phyloP scores from a whole-genome alignment of 1,140 invertebrate genomes.

The Gyrodactylus bullatarudis region DNA sequence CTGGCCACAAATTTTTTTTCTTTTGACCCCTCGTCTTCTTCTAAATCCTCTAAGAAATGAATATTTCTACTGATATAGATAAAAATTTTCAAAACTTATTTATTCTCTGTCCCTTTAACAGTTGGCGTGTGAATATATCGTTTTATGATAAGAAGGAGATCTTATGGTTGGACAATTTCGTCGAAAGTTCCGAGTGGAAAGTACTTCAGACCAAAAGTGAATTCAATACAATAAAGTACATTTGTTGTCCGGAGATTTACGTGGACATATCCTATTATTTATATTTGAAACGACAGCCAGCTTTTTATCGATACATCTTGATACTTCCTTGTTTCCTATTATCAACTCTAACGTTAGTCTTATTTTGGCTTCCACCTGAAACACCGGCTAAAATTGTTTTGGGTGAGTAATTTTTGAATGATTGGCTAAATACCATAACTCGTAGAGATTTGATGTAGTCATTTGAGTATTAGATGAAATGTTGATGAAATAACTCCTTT shows the following conservation, averaged over 20 bases:
- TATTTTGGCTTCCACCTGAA: conserved; percentile 22
- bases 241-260: conserved; percentile 9
- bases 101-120: background rate
- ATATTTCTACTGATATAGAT: no score
- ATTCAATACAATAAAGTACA: conserved; percentile 5
- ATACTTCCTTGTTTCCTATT: conserved; percentile 11
- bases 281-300: conserved; percentile 9
- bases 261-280: conserved; percentile 8
- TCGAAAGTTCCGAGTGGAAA: conserved; percentile 10
- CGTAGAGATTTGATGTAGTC: no score
- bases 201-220: background rate
- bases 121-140: conserved; percentile 2
- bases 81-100: background rate
- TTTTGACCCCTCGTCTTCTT: background rate
- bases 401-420: conserved; percentile 11
- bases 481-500: no score
- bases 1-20: background rate
- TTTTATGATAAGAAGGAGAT: conserved; percentile 2
- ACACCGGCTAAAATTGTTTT: conserved; percentile 22
- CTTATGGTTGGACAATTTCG: conserved; percentile 11
- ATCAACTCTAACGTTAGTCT: conserved; percentile 18
- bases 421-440: background rate
- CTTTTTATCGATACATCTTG: conserved; percentile 9
- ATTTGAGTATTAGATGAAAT: no score
- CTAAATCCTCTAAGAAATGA: no score